Conservation (phyloP, 1,140 invertebrate genomes). For the Drosophila mauritiana region DNA sequence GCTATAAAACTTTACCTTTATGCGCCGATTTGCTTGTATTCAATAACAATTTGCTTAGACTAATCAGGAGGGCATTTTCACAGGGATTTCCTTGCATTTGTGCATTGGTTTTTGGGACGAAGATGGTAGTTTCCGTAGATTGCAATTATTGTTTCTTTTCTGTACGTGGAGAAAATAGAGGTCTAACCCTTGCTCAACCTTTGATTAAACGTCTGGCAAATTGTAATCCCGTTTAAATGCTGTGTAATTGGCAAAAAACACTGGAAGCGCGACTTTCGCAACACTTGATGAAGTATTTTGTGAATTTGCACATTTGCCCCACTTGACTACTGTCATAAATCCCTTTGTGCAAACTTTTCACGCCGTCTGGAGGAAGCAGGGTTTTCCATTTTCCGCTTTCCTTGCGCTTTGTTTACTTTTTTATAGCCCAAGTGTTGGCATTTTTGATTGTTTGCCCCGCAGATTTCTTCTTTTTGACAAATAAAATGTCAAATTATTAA, state of each 20-base stretch:
- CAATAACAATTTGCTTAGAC: conserved; percentile 9
- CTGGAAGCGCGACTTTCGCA: not conserved
- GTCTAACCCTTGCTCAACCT: too few species aligned
- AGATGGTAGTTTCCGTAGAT: not conserved
- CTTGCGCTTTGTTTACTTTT: conserved; percentile 9
- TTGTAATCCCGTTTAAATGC: not conserved
- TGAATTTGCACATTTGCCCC: conserved; percentile 13
- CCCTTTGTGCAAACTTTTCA: conserved; percentile 32
- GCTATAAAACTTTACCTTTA: conserved; percentile 6
- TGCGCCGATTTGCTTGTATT: not conserved
- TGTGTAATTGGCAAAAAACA: not conserved
- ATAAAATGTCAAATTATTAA: conserved; percentile 81
- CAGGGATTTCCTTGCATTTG: not conserved
- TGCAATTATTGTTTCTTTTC: not conserved
- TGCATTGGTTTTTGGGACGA: not conserved
- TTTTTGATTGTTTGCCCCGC: conserved; percentile 57
- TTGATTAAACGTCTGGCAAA: not conserved
- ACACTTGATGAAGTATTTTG: not conserved
- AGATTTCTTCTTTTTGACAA: conserved; percentile 55
- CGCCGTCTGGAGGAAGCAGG: conserved; percentile 9
- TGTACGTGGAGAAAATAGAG: too few species aligned
- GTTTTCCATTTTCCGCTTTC: conserved; percentile 27
- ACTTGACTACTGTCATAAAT: conserved; percentile 28
- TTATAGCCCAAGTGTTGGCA: conserved; percentile 53
- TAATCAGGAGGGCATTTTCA: not conserved